A percentile compares a stretch with the other conserved stretches of the same genome.
phyloP scores from a whole-genome alignment of 2,113 vertebrate genomes.

The Tetrao urogallus region DNA sequence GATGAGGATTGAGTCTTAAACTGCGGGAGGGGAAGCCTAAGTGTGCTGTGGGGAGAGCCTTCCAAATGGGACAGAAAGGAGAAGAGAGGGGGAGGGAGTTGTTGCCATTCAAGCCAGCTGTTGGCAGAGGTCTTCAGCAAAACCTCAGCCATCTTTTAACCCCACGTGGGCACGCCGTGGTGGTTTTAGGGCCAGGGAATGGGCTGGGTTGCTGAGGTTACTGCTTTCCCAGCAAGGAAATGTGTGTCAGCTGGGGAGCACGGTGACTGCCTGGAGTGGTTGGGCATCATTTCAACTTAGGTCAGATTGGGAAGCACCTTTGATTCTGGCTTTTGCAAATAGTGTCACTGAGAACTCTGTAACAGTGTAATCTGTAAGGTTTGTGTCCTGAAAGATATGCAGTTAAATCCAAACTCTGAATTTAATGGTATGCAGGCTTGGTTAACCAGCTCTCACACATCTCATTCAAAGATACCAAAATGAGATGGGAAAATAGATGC shows the following conservation, averaged over 20 bases:
- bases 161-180: neutral
- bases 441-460: neutral
- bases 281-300: fast-evolving
- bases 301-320: neutral
- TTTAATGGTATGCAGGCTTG: neutral
- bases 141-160: neutral
- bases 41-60: neutral
- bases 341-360: neutral
- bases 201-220: neutral
- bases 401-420: neutral
- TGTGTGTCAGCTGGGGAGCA: fast-evolving
- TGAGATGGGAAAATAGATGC: neutral
- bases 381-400: neutral
- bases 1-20: neutral
- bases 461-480: neutral
- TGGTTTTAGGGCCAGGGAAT: neutral
- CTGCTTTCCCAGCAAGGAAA: neutral
- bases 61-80: neutral
- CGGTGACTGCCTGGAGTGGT: fast-evolving
- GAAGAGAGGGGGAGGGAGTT: too few species aligned
- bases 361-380: fast-evolving
- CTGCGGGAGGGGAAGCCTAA: neutral
- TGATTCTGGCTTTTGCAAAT: fast-evolving
- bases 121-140: neutral
- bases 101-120: neutral